Evolutionary conservation across 2,888 invertebrate species (phyloP).

Genomic region (Drosophila stalkeri): DNA sequence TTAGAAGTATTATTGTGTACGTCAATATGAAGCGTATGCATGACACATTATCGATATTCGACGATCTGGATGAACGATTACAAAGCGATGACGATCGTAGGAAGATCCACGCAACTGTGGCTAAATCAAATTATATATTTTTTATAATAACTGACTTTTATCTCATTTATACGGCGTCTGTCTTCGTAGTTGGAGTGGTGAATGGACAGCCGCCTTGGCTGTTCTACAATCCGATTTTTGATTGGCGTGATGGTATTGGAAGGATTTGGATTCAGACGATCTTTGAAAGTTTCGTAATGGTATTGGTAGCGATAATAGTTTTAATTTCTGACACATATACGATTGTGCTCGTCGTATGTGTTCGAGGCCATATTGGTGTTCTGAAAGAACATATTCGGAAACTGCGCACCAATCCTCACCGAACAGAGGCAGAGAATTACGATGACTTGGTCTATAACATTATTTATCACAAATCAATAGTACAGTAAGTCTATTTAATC

Average conservation of each 20-base stretch:
- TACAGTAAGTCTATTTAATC: constrained; percentile 30
- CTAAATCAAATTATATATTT: constrained; percentile 39
- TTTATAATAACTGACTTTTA: constrained; percentile 21
- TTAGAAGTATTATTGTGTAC: constrained; percentile 38
- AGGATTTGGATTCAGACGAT: constrained; percentile 48
- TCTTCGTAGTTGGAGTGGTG: constrained; percentile 16
- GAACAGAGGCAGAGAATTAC: constrained; percentile 47
- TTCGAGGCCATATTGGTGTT: constrained; percentile 44
- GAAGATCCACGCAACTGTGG: constrained; percentile 53
- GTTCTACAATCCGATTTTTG: constrained; percentile 56
- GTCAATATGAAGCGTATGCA: constrained; percentile 24
- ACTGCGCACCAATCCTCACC: constrained; percentile 41
- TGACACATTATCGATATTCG: constrained; percentile 35
- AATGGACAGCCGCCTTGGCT: constrained; percentile 46
- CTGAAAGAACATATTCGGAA: constrained; percentile 50
- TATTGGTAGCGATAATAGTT: constrained; percentile 1
- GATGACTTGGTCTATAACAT: constrained; percentile 56
- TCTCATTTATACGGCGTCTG: constrained; percentile 27
- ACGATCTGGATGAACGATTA: constrained; percentile 44
- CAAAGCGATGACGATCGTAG: constrained; percentile 34
- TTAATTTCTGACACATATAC: constrained; percentile 44
- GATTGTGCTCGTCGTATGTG: constrained; percentile 34
- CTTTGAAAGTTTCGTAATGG: constrained; percentile 38
- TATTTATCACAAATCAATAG: constrained; percentile 49
- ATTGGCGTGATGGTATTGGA: constrained; percentile 44